Conservation (phyloP, 2,888 invertebrate species). For the Heliconius erato region DNA sequence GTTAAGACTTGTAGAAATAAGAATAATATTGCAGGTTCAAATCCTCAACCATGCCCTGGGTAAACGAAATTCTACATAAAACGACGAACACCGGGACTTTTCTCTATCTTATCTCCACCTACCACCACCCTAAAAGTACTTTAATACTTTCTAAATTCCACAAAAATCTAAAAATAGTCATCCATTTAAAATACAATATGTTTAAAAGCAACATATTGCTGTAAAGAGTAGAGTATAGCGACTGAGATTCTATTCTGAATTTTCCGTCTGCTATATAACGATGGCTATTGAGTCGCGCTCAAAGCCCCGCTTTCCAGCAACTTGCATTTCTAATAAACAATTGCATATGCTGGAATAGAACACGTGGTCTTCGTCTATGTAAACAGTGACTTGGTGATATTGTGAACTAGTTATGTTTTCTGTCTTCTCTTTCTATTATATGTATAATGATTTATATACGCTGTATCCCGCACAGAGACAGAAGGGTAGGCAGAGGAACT, state of each 20-base stretch:
- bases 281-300: slow-evolving; percentile 15
- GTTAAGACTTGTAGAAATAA: no score
- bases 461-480: no score
- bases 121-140: no score
- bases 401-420: background rate
- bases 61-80: no score
- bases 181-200: slow-evolving; percentile 12
- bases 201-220: slow-evolving; percentile 9
- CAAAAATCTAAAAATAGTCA: background rate
- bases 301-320: slow-evolving; percentile 9
- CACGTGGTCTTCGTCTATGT: background rate
- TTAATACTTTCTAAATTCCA: background rate
- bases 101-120: no score
- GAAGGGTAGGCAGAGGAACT: no score
- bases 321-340: slow-evolving; percentile 17
- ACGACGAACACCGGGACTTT: no score
- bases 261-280: slow-evolving; percentile 23
- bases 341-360: slow-evolving; percentile 6
- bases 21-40: no score
- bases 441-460: no score
- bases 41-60: no score
- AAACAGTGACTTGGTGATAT: background rate
- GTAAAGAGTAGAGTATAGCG: background rate
- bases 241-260: slow-evolving; percentile 9
- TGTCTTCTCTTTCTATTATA: background rate